Evolutionary conservation across 2,888 invertebrate species (phyloP), one percentile per base, ranked within the genome.

Genomic region (Ophion ellenae): DNA sequence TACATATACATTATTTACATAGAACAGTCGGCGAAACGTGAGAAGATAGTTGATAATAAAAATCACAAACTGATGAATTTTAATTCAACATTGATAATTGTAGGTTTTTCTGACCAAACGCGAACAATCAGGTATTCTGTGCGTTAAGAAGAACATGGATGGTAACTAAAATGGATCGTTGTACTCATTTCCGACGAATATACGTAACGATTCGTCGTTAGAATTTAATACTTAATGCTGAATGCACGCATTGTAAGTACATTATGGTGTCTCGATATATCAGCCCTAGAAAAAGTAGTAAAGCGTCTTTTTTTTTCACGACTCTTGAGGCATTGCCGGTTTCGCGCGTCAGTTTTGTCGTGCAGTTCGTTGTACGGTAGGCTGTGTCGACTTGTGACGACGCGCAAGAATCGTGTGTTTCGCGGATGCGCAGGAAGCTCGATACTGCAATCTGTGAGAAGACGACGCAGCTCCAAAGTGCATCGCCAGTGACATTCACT

Each of bases 1-100:
- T 81, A 86, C 74, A 81, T 78, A 75, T 81, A 78, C 63, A 74
- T 77, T 67, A 83, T 86, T 80, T 63, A 83, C 83, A 85, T 83
- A 81, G 61, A 79, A 67, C 63, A 81, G 57, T 83, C 69, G 69
- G 47, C 32, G 53, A 20, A 76, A 73, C 20, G 40, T 83, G 11
- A 71, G 28, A 71, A 75, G 53, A 57, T 24, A 70, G 47, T 61
- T 9, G 24, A 71, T 10, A 7, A 57, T 11, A 11, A 17, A 10
- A 70, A 53, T 53, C 20, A 17, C n/a, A 69, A 81, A 86, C 14
- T 61, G 74, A 24, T 59, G 47, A 61, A 73, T 24, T 24, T 40
- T 59, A 59, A 70, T 14, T 64, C 11, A 32, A 67, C n/a, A 24
- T 70, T 20, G 73, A 32, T 40, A 32, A 69, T 40, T 14, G 77